These are phyloP conservation scores for Paedocypris sp. DNA, from an alignment of 2,113 vertebrate species.

Conservation along the genomic window DNA sequence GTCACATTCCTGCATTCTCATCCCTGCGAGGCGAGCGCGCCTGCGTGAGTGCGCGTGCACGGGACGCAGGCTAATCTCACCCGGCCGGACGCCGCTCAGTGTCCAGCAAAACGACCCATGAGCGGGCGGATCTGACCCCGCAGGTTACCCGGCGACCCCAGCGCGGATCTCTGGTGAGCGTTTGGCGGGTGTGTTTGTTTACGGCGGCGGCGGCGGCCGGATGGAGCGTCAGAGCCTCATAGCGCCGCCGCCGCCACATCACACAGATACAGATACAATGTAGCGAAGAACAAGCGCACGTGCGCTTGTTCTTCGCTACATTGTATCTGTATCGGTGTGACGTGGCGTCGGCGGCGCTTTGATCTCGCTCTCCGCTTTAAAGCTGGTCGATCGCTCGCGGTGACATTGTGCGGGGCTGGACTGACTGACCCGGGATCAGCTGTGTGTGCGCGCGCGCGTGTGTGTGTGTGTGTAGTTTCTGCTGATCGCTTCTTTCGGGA, in stretches of 20 bases:
- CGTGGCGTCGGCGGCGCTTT: background rate
- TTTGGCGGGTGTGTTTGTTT: conserved; percentile 2
- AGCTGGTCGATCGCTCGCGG: no score
- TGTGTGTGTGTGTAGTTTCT: background rate
- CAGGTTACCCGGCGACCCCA: conserved; percentile 39
- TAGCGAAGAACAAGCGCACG: no score
- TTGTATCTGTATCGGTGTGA: background rate
- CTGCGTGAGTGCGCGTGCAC: conserved; percentile 18
- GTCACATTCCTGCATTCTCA: conserved; percentile 67
- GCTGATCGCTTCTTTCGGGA: background rate
- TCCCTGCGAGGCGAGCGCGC: conserved; percentile 29
- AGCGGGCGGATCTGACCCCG: conserved; percentile 48
- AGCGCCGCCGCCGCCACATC: no score
- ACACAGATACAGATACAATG: no score
- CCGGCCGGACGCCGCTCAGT: conserved; percentile 9
- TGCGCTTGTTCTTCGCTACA: background rate
- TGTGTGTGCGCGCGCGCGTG: no score
- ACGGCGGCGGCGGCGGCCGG: conserved; percentile 11
- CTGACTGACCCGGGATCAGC: background rate
- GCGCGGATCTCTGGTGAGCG: conserved; percentile 51
- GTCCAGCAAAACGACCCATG: conserved; percentile 45
- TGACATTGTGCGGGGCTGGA: no score
- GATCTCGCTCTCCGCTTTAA: background rate
- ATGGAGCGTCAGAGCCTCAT: background rate
- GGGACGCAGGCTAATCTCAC: conserved; percentile 48